phyloP scores from a whole-genome alignment of 2,888 invertebrate genomes.

The Abscondita cerata region DNA sequence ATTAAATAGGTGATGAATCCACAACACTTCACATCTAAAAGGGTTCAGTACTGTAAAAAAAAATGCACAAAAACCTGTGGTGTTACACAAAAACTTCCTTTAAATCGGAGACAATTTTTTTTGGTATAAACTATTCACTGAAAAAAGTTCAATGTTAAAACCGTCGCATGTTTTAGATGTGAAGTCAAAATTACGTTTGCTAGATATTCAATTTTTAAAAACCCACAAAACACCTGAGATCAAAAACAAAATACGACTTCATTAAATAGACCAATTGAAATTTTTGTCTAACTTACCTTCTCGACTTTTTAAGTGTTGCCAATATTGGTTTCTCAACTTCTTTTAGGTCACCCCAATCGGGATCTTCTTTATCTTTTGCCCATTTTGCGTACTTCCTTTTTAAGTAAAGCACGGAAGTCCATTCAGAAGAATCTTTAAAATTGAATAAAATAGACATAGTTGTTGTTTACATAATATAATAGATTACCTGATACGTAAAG shows the following conservation, averaged over 20 bases:
- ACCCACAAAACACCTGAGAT: background rate
- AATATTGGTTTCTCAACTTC: constrained; percentile 88
- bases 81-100: too few species aligned
- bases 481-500: constrained; percentile 90
- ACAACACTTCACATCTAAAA: too few species aligned
- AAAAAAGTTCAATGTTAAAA: too few species aligned
- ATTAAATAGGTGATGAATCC: background rate
- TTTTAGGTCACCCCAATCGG: constrained; percentile 93
- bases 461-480: background rate
- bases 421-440: constrained; percentile 88
- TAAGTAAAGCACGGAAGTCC: constrained; percentile 98
- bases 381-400: constrained; percentile 95
- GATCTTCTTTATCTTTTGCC: constrained; percentile 89
- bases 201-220: background rate
- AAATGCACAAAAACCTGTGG: too few species aligned
- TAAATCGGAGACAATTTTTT: too few species aligned
- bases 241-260: background rate
- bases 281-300: constrained; percentile 68
- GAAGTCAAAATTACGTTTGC: background rate
- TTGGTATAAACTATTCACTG: too few species aligned
- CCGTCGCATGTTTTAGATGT: too few species aligned
- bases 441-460: too few species aligned
- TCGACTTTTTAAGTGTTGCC: constrained; percentile 89
- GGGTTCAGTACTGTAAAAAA: too few species aligned
- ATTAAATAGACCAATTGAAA: background rate